Percentiles rank a stretch among this genome's conserved stretches.
Evolutionary conservation across 1,140 invertebrate species (phyloP).

Genomic region (Oryzaephilus surinamensis): DNA sequence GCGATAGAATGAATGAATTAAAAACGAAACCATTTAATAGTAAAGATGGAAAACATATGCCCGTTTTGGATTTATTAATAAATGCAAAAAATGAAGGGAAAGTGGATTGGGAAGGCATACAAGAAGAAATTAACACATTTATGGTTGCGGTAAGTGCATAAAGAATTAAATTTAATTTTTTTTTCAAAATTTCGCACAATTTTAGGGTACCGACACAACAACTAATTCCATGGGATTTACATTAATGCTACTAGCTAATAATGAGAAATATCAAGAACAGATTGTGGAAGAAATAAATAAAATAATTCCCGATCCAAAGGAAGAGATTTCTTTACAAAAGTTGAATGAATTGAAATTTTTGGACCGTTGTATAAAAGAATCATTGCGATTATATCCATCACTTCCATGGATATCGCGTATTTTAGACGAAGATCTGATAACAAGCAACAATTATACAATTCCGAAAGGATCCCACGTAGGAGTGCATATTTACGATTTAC

Average conservation of each 20-base stretch:
- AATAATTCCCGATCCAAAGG: constrained; percentile 41
- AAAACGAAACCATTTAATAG: background rate
- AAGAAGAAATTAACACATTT: constrained; percentile 74
- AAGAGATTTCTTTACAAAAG: constrained; percentile 44
- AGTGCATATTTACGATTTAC: constrained; percentile 13
- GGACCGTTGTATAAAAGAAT: constrained; percentile 53
- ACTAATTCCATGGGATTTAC: constrained; percentile 32
- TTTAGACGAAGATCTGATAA: constrained; percentile 39
- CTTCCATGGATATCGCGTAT: constrained; percentile 53
- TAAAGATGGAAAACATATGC: constrained; percentile 43
- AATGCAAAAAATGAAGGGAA: constrained; percentile 41
- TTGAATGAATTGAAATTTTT: constrained; percentile 51
- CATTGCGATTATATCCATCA: constrained; percentile 50
- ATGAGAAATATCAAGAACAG: too few relatives aligned
- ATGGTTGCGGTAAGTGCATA: constrained; percentile 60
- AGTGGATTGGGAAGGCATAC: constrained; percentile 53
- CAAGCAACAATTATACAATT: constrained; percentile 18
- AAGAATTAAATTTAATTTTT: background rate
- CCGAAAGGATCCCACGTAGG: constrained; percentile 2
- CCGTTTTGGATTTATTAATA: constrained; percentile 71
- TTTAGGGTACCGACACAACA: constrained; percentile 36
- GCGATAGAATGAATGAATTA: background rate
- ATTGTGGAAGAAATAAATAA: constrained; percentile 50
- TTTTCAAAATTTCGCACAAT: background rate
- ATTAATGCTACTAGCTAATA: constrained; percentile 32